Base-by-base conservation (phyloP, 2,888 invertebrate genomes). In the Anoplius nigerrimus region DNA sequence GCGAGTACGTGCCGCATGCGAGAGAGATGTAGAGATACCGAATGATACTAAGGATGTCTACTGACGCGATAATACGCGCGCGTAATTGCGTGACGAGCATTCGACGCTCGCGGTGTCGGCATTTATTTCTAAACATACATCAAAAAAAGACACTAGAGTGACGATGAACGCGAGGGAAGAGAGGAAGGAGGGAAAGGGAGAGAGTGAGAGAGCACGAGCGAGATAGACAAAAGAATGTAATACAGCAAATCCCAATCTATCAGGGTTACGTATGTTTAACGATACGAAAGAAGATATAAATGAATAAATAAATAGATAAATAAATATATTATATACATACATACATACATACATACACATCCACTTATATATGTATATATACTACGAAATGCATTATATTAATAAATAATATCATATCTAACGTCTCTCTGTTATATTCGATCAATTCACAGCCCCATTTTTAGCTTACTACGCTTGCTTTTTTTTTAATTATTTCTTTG, bases 381-480 rank as follows among this genome's bases (percentile, higher is more conserved):
- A 85, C 84, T 83, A 84, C 75, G 67, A 86, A 84, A 84, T 85
- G 84, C 77, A 85, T 85, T 85, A 86, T 85, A 86, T 86, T 85
- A 86, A 84, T 86, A 86, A 86, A 86, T 84, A 85, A 86, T 84
- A 82, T 82, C 80, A 80, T 81, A 85, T 81, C 79, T 80, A 79
- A 78, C 62, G 45, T 48, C 42, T 13, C 42, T 52, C 46, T 46
- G 62, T 56, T n/a, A 55, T 0, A 18, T 60, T n/a, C n/a, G 24
- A 58, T 54, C 15, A 13, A 52, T 34, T 48, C 48, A n/a, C 52
- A 15, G 15, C 18, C 20, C 48, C 6, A 11, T 13, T 15, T 51
- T 3, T n/a, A n/a, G n/a, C n/a, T n/a, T n/a, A n/a, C n/a, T n/a
- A n/a, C n/a, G n/a, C n/a, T n/a, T n/a, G n/a, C n/a, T n/a, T 46